phyloP scores from a whole-genome alignment of 2,797 vertebrate species.

The Rhynchotus rufescens region DNA sequence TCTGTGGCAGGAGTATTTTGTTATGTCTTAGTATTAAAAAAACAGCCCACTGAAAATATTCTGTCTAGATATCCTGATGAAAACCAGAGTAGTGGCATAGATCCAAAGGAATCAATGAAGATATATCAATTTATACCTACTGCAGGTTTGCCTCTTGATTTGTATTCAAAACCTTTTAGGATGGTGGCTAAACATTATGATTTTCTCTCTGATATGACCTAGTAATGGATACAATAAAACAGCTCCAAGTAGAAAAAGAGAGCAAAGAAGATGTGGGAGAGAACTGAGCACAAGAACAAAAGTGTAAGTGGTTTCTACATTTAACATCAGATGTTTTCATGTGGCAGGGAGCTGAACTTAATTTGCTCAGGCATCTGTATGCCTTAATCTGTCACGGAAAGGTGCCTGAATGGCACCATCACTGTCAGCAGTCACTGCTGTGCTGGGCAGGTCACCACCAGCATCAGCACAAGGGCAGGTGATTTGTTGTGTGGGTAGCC shows the following conservation, averaged over 20 bases:
- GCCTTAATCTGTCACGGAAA: not conserved
- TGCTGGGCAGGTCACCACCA: not conserved
- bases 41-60: not conserved
- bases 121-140: constrained; percentile 40
- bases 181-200: not conserved
- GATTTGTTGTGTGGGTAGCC: not conserved
- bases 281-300: not conserved
- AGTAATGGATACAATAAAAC: not conserved
- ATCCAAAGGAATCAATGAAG: constrained; percentile 33
- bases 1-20: not conserved
- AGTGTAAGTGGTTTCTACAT: not conserved
- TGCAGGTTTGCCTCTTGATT: constrained; percentile 35
- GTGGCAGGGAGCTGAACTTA: not conserved
- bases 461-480: not conserved
- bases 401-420: not conserved
- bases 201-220: not conserved
- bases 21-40: not conserved
- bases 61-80: constrained; percentile 1
- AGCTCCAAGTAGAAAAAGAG: not conserved
- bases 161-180: not conserved
- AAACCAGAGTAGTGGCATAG: constrained; percentile 41
- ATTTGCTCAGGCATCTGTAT: not conserved
- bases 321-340: not conserved
- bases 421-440: not conserved
- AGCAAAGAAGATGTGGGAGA: not conserved